Conservation (phyloP, 2,797 vertebrate genomes). For the Pantherophis alleghaniensis region DNA sequence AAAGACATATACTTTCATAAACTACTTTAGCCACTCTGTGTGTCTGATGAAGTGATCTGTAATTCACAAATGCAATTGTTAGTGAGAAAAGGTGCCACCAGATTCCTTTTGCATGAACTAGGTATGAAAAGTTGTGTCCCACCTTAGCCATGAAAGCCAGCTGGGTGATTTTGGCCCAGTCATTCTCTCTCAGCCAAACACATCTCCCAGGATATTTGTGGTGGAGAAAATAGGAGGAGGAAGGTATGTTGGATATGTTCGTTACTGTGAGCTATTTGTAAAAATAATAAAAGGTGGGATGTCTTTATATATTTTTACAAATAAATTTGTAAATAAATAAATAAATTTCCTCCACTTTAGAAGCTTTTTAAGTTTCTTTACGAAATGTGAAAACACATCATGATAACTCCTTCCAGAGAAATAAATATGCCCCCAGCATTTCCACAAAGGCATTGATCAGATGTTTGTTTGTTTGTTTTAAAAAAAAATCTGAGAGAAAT, state of each 20-base stretch:
- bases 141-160: neutral
- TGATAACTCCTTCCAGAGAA: constrained; percentile 69
- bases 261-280: neutral
- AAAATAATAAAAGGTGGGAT: neutral
- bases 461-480: constrained; percentile 43
- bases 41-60: neutral
- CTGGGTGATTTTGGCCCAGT: neutral
- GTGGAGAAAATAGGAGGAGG: neutral
- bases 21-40: neutral
- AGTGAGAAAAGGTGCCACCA: neutral
- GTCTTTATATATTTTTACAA: neutral
- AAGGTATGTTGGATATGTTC: neutral
- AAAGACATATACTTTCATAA: neutral
- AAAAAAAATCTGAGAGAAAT: constrained; percentile 72
- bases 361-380: constrained; percentile 61
- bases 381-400: constrained; percentile 69
- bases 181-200: neutral
- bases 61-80: neutral
- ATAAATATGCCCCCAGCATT: constrained; percentile 67
- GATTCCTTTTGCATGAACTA: neutral
- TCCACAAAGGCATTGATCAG: constrained; percentile 75
- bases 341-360: constrained; percentile 41
- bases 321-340: neutral
- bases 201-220: neutral
- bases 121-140: constrained; percentile 27